Conservation (phyloP, 2,888 invertebrate species). For the Rhagophthalmus giganteus region DNA sequence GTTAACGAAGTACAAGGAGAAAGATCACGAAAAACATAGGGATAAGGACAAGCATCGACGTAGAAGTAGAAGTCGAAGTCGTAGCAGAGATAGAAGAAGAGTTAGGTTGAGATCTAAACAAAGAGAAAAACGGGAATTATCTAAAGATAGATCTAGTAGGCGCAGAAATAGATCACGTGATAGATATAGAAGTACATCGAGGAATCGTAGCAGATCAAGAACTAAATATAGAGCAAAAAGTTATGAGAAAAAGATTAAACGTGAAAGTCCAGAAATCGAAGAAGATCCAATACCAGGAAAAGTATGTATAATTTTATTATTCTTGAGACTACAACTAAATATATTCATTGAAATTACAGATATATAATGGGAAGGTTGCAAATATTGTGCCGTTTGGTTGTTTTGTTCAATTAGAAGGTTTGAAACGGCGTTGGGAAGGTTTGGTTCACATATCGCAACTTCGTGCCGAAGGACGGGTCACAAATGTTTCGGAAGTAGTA, state of each 20-base stretch:
- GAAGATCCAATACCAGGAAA: conserved; percentile 80
- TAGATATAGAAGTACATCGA: conserved; percentile 38
- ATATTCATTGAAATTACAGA: conserved; percentile 58
- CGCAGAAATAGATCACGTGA: conserved; percentile 35
- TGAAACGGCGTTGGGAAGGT: conserved; percentile 90
- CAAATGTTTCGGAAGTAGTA: conserved; percentile 92
- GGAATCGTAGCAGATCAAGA: conserved; percentile 35
- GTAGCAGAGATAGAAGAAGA: conserved; percentile 38
- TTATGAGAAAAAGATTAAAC: conserved; percentile 36
- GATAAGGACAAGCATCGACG: conserved; percentile 27
- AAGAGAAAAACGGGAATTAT: conserved; percentile 43
- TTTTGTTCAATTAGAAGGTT: conserved; percentile 93
- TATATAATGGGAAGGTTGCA: conserved; percentile 91
- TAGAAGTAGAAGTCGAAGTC: conserved; percentile 33
- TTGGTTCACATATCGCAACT: conserved; percentile 96
- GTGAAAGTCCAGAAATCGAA: conserved; percentile 61
- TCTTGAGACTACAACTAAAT: not conserved
- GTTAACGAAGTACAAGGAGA: not conserved
- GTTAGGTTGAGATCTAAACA: conserved; percentile 46
- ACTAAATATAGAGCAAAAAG: conserved; percentile 35
- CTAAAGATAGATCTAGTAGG: conserved; percentile 36
- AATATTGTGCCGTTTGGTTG: conserved; percentile 98
- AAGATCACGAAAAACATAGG: conserved; percentile 33
- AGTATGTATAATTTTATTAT: conserved; percentile 44
- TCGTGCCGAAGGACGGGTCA: conserved; percentile 89